Percentiles rank a stretch among this genome's conserved stretches.
Evolutionary conservation across 2,797 vertebrate species (phyloP).

Genomic region (Staurois parvus): DNA sequence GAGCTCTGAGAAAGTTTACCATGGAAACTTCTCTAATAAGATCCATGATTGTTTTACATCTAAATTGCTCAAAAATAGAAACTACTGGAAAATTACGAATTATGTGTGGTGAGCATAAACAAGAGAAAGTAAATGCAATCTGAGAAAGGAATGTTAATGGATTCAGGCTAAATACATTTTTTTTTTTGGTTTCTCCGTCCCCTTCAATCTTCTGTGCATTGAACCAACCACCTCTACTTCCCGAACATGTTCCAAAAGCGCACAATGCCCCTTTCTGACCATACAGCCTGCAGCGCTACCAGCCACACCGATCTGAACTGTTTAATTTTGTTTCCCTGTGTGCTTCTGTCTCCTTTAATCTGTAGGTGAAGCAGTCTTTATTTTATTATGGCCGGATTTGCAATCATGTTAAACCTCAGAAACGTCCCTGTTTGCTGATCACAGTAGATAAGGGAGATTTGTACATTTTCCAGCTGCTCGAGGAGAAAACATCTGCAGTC

Average conservation of each 20-base stretch:
- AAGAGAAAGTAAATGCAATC: slow-evolving; percentile 53
- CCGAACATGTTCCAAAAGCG: slow-evolving; percentile 20
- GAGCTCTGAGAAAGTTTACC: slow-evolving; percentile 29
- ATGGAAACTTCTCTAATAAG: slow-evolving; percentile 52
- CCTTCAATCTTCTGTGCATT: slow-evolving; percentile 49
- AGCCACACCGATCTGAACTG: slow-evolving; percentile 15
- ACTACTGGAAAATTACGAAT: slow-evolving; percentile 60
- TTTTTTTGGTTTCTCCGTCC: slow-evolving; percentile 39
- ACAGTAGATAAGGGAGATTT: slow-evolving; percentile 52
- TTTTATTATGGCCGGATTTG: slow-evolving; percentile 60
- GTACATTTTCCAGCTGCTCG: slow-evolving; percentile 58
- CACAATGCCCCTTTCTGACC: slow-evolving; percentile 44
- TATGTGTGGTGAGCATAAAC: slow-evolving; percentile 51
- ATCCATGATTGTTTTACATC: slow-evolving; percentile 54
- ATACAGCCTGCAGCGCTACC: slow-evolving; percentile 38
- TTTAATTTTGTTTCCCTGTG: slow-evolving; percentile 55
- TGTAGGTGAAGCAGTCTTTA: slow-evolving; percentile 55
- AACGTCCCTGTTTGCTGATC: slow-evolving; percentile 60
- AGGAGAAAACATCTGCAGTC: slow-evolving; percentile 57
- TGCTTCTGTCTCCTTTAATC: slow-evolving; percentile 63
- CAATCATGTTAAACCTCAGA: slow-evolving; percentile 61
- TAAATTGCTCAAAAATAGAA: slow-evolving; percentile 54
- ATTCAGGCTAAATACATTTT: slow-evolving; percentile 49
- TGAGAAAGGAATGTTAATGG: slow-evolving; percentile 51
- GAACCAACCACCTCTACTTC: slow-evolving; percentile 52